phyloP scores from a whole-genome alignment of 2,113 vertebrate genomes.

The Phaethon lepturus region DNA sequence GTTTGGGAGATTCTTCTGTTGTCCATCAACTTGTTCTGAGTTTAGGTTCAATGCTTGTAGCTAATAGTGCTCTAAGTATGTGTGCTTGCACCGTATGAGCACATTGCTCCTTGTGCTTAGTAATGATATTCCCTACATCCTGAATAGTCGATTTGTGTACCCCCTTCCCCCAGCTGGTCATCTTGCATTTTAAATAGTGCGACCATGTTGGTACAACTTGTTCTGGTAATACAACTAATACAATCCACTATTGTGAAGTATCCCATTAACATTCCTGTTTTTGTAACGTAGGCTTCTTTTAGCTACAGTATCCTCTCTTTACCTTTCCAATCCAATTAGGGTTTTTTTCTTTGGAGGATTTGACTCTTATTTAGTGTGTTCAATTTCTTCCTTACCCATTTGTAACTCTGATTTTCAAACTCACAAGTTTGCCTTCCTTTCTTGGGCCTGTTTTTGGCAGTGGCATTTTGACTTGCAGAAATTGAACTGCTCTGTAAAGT shows the following conservation, averaged over 20 bases:
- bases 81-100: background rate
- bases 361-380: background rate
- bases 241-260: background rate
- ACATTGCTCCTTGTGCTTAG: background rate
- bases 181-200: background rate
- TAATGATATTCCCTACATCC: background rate
- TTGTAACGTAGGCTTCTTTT: background rate
- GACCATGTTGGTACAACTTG: background rate
- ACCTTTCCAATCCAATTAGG: conserved; percentile 35
- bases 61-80: background rate
- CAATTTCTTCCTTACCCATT: background rate
- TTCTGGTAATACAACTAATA: background rate
- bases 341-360: background rate
- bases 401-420: background rate
- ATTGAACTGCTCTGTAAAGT: background rate
- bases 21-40: background rate
- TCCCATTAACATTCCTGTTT: conserved; percentile 11
- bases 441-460: background rate
- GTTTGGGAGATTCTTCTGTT: background rate
- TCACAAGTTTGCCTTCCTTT: background rate
- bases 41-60: background rate
- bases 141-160: background rate
- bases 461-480: background rate
- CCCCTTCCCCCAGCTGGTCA: background rate
- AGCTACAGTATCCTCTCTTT: background rate